These are phyloP conservation scores for Ganaspis brasiliensis DNA, from an alignment of 2,888 invertebrate species.

Conservation along the genomic window DNA sequence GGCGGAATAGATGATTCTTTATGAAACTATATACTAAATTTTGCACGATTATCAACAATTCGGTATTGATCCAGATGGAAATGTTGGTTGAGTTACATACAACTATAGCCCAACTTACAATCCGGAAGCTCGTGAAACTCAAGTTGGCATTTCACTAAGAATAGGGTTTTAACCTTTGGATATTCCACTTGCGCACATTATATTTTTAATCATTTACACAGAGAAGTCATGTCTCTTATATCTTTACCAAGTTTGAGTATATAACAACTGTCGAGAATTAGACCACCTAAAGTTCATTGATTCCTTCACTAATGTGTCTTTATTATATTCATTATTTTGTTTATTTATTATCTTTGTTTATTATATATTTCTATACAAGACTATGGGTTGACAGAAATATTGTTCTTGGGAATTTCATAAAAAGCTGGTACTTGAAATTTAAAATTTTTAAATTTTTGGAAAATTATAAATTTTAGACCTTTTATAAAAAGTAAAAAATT, in stretches of 20 bases:
- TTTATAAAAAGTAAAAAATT: too few species aligned
- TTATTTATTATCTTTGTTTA: too few species aligned
- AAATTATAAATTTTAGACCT: too few species aligned
- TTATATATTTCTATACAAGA: too few species aligned
- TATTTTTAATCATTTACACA: slow-evolving; percentile 23
- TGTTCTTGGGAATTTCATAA: too few species aligned
- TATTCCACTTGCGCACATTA: background rate
- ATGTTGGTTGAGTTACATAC: slow-evolving; percentile 8
- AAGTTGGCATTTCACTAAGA: slow-evolving; percentile 27
- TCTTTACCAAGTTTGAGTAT: background rate
- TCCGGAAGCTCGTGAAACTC: slow-evolving; percentile 33
- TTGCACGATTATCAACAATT: slow-evolving; percentile 24
- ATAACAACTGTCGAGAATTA: background rate
- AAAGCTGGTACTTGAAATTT: too few species aligned
- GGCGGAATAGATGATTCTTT: background rate
- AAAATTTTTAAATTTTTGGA: too few species aligned
- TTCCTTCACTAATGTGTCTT: background rate
- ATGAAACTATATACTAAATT: background rate
- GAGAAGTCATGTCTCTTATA: background rate
- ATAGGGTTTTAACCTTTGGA: slow-evolving; percentile 9
- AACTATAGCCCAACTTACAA: slow-evolving; percentile 30
- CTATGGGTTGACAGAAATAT: too few species aligned
- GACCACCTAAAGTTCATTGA: background rate
- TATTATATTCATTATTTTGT: too few species aligned
- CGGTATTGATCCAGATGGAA: slow-evolving; percentile 16